These are phyloP conservation scores for Dysmachus trigonus DNA, from an alignment of 2,888 invertebrate species.

Conservation along the genomic window DNA sequence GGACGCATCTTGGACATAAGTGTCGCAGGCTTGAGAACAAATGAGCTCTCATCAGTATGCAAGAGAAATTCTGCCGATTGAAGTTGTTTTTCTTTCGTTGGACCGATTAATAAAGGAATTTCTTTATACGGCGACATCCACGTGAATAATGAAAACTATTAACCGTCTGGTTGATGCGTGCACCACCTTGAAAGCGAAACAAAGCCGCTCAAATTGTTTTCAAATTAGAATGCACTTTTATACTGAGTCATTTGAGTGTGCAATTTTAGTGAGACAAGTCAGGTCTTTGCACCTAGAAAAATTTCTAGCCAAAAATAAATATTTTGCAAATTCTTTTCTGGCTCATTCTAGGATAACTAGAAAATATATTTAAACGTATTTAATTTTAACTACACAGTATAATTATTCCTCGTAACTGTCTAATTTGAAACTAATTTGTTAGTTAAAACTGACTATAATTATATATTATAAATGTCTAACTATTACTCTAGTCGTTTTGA, in stretches of 20 bases:
- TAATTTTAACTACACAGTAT: too few species aligned
- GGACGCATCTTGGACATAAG: not conserved
- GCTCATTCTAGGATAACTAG: too few species aligned
- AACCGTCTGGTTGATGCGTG: not conserved
- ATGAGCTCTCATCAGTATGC: conserved; percentile 18
- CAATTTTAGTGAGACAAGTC: too few species aligned
- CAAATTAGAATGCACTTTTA: not conserved
- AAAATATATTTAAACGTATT: too few species aligned
- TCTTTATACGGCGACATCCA: not conserved
- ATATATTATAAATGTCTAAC: too few species aligned
- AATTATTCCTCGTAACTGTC: too few species aligned
- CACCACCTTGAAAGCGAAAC: not conserved
- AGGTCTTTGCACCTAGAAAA: too few species aligned
- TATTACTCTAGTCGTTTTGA: too few species aligned
- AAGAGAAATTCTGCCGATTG: not conserved
- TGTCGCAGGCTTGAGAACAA: conserved; percentile 6
- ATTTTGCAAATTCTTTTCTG: too few species aligned
- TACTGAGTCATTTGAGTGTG: not conserved
- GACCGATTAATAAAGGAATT: not conserved
- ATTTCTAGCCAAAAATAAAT: too few species aligned
- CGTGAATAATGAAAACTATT: not conserved
- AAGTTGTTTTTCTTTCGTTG: not conserved
- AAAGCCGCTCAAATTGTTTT: not conserved
- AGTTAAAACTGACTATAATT: too few species aligned
- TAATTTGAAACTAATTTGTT: too few species aligned